Evolutionary conservation across 1,140 invertebrate genomes (phyloP), one percentile per base, ranked within the genome.

Genomic region (Monomorium pharaonis): DNA sequence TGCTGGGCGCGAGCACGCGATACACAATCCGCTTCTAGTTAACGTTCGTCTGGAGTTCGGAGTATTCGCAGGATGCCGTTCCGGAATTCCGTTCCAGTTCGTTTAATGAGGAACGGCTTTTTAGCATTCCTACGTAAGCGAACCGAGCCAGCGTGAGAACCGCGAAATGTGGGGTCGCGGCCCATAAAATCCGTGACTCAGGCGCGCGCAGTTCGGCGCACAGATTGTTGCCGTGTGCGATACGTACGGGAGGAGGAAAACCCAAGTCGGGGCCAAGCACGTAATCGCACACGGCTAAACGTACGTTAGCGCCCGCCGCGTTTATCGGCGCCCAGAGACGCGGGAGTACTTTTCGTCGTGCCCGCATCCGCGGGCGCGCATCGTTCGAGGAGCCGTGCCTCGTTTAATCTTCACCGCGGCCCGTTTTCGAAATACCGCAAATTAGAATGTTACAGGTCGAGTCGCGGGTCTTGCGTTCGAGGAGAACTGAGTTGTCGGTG

Each of bases 31-130:
- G 58, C 86, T 75, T 87, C 77, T 67, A 85, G 75, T 86, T 78
- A 86, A 85, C 16, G 49, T 27, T 70, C 60, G 42, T 74, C 69
- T 54, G 56, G 49, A 47, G 44, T 42, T 72, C 63, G 78, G 78
- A 86, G 63, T 67, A 90, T 89, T 90, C 56, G 33, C 87, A 83
- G 76, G n/a, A n/a, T 90, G 89, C 89, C 89, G 89, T 90, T 88
- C 62, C 84, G 87, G 89, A 87, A 90, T 90, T 91, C 85, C 89
- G 89, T 90, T 91, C 89, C 89, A 89, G 87, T 86, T 91, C 89
- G 88, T 89, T 86, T 89, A 89, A 88, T 89, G 85, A 88, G 84
- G 81, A 91, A 91, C 88, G 89, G 85, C 83, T 81, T 88, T 91
- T 91, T 84, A 88, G 18, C 89, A 90, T 90, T 90, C 89, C 86